Conservation (phyloP, 2,113 vertebrate species). For the Anoplopoma fimbria region DNA sequence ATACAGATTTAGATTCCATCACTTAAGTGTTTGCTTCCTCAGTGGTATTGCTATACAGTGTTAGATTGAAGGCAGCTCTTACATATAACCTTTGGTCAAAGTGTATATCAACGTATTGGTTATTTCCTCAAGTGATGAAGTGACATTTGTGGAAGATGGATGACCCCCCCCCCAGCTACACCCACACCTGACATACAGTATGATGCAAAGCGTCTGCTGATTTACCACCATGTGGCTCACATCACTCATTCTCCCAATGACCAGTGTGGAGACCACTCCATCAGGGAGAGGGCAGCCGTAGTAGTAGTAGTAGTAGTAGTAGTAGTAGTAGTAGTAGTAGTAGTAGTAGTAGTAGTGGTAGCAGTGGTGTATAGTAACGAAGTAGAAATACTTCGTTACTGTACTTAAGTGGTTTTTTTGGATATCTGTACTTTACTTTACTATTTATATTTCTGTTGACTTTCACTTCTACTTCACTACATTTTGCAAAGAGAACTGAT, state of each 20-base stretch:
- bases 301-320: conserved; percentile 4
- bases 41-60: conserved; percentile 2
- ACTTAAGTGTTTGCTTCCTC: conserved; percentile 29
- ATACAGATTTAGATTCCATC: conserved; percentile 25
- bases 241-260: conserved; percentile 66
- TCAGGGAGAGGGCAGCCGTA: conserved; percentile 51
- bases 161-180: conserved; percentile 34
- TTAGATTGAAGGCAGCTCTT: conserved; percentile 30
- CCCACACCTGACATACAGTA: conserved; percentile 60
- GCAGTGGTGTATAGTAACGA: too few species aligned
- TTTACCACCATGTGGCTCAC: conserved; percentile 64
- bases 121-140: conserved; percentile 73
- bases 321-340: too few species aligned
- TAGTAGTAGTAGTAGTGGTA: too few species aligned
- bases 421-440: too few species aligned
- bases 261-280: conserved; percentile 53
- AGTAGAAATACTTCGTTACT: too few species aligned
- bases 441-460: too few species aligned
- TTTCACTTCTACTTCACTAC: too few species aligned
- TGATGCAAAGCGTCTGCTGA: conserved; percentile 69
- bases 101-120: conserved; percentile 65
- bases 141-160: conserved; percentile 54
- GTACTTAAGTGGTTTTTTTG: too few species aligned
- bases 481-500: too few species aligned
- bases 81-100: conserved; percentile 50